Evolutionary conservation across 2,888 invertebrate genomes (phyloP), one percentile per base, ranked within the genome.

Genomic region (Tipula lateralis): DNA sequence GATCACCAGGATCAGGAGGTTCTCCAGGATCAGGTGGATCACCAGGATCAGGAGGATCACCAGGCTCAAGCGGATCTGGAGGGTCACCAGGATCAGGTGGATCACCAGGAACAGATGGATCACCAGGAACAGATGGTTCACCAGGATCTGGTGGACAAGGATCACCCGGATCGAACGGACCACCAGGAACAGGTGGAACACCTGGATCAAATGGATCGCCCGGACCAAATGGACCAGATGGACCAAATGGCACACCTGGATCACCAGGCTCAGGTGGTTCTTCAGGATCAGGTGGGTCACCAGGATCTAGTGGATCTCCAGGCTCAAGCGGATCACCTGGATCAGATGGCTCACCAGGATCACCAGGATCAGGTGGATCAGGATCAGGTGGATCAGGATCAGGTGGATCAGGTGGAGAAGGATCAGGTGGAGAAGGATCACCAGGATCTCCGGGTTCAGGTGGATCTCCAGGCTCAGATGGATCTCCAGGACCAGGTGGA

Each of bases 91-190:
- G 80, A 86, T 16, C 83, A 6, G 87, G 85, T 5, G 82, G 19
- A 0, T 85, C 85, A 12, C 88, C 88, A 13, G 86, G 85, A 34
- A 86, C 84, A 7, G 87, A 86, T 30, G 85, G 86, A 24, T 32
- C 86, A 1, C 86, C 86, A 1, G 84, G 85, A 0, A 84, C 86
- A 19, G 86, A 83, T 0, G 86, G 84, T 29, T 85, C 86, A 30
- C 86, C 85, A n/a, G 86, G 84, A 34, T 86, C 87, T 36, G 87
- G 85, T 4, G 86, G 36, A 1, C 86, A 86, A 36, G 6, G 85
- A 0, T 7, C 50, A 4, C 1, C 3, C 13, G 39, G 39, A 12
- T n/a, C 39, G 4, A n/a, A n/a, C 9, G n/a, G 13, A 1, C 3
- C 39, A 13, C 13, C 2, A 1, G 39, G 39, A 4, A n/a, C 86